Conservation (phyloP, 2,797 vertebrate species). For the Argyrosomus regius region DNA sequence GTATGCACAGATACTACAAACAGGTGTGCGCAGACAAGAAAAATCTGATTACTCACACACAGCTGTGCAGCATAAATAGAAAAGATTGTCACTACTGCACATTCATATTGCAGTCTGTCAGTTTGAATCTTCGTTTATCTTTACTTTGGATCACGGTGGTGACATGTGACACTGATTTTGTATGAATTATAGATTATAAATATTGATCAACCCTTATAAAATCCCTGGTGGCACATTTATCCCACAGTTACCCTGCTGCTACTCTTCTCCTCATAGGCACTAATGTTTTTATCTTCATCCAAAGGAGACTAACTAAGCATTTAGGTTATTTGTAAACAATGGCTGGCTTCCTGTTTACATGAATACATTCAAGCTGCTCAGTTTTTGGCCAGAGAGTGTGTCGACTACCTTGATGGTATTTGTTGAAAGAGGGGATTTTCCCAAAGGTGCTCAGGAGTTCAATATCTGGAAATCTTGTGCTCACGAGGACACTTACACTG, state of each 20-base stretch:
- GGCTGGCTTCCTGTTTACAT: slow-evolving; percentile 16
- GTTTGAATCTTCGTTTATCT: slow-evolving; percentile 4
- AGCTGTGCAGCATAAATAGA: slow-evolving; percentile 29
- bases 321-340: slow-evolving; percentile 11
- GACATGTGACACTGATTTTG: not conserved
- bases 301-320: not conserved
- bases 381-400: slow-evolving; percentile 11
- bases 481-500: not conserved
- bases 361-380: slow-evolving; percentile 1
- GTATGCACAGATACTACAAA: not conserved
- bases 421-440: slow-evolving; percentile 33
- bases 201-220: slow-evolving; percentile 7
- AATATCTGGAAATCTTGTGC: not conserved
- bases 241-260: not conserved
- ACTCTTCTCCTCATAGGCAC: not conserved
- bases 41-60: slow-evolving; percentile 28
- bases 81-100: not conserved
- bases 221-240: not conserved
- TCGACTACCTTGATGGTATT: slow-evolving; percentile 24
- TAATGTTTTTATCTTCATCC: not conserved
- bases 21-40: not conserved
- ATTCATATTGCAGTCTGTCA: not conserved
- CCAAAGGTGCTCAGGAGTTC: slow-evolving; percentile 13
- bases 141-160: not conserved
- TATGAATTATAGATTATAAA: slow-evolving; percentile 9